Conservation (phyloP, 2,797 vertebrate genomes). For the Crocidura indochinensis region DNA sequence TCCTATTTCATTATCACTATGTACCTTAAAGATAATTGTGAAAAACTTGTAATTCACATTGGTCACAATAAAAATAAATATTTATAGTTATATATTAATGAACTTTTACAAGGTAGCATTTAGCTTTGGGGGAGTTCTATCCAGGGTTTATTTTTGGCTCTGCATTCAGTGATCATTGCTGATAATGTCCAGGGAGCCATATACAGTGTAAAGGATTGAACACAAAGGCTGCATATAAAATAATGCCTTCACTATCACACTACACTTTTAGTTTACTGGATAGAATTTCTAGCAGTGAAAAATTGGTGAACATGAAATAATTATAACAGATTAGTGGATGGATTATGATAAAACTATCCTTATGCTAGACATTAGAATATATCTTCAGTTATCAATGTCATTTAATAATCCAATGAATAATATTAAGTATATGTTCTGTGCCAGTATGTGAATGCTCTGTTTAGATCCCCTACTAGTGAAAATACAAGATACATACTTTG, state of each 20-base stretch:
- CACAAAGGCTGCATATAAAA: too few relatives aligned
- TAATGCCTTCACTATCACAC: too few relatives aligned
- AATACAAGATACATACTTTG: slow-evolving; percentile 1
- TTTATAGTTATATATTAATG: neutral
- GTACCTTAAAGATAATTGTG: too few relatives aligned
- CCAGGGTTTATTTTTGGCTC: too few relatives aligned
- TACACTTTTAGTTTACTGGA: neutral
- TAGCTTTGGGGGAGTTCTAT: too few relatives aligned
- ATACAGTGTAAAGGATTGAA: too few relatives aligned
- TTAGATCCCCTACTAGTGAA: neutral
- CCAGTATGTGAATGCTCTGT: neutral
- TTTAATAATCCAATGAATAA: slow-evolving; percentile 27
- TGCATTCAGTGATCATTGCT: too few relatives aligned
- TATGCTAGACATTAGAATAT: neutral
- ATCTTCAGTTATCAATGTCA: slow-evolving; percentile 46
- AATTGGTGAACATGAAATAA: slow-evolving; percentile 44
- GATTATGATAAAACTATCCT: slow-evolving; percentile 18
- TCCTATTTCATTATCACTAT: too few relatives aligned
- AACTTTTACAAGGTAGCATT: neutral
- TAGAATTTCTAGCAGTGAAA: slow-evolving; percentile 8
- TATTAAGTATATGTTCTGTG: slow-evolving; percentile 9
- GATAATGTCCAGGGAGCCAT: too few relatives aligned
- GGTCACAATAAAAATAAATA: too few relatives aligned
- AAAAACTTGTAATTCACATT: too few relatives aligned
- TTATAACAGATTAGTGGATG: neutral